phyloP scores from a whole-genome alignment of 2,797 vertebrate genomes.

The Typhlichthys eigenmanni region DNA sequence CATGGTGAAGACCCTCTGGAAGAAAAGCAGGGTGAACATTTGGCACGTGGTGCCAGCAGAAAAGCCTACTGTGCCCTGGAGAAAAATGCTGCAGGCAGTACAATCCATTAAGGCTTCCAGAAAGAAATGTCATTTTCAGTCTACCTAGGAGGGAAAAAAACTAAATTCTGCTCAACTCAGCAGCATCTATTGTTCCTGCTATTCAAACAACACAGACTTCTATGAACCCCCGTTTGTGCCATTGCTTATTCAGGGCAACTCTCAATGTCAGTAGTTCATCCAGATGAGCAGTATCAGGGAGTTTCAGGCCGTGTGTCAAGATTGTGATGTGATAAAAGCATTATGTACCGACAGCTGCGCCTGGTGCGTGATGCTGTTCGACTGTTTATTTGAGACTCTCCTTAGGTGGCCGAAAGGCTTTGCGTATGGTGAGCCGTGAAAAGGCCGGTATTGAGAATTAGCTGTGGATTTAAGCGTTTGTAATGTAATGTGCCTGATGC shows the following conservation, averaged over 20 bases:
- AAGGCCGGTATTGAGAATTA: conserved; percentile 61
- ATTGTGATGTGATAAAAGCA: conserved; percentile 67
- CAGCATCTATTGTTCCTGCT: conserved; percentile 27
- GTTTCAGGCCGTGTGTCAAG: conserved; percentile 65
- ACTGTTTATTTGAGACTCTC: conserved; percentile 59
- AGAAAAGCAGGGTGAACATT: conserved; percentile 15
- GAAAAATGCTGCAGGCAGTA: conserved; percentile 23
- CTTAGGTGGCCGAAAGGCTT: conserved; percentile 61
- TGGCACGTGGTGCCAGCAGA: conserved; percentile 10
- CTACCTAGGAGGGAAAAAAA: conserved; percentile 16
- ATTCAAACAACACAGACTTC: conserved; percentile 32
- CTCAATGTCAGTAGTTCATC: conserved; percentile 71
- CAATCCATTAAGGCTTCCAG: conserved; percentile 17
- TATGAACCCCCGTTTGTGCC: conserved; percentile 15
- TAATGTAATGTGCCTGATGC: conserved; percentile 71
- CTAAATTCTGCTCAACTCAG: conserved; percentile 6
- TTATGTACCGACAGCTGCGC: conserved; percentile 63
- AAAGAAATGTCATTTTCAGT: conserved; percentile 15
- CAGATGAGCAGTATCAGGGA: conserved; percentile 69
- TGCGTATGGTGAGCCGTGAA: conserved; percentile 62
- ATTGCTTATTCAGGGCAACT: conserved; percentile 63
- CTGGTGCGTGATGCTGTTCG: conserved; percentile 54
- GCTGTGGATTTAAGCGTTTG: conserved; percentile 60
- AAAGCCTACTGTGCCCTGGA: conserved; percentile 22
- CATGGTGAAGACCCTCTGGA: conserved; percentile 15